These are phyloP conservation scores for Eucera pruinosa DNA, from an alignment of 2,888 invertebrate species.

Conservation along the genomic window DNA sequence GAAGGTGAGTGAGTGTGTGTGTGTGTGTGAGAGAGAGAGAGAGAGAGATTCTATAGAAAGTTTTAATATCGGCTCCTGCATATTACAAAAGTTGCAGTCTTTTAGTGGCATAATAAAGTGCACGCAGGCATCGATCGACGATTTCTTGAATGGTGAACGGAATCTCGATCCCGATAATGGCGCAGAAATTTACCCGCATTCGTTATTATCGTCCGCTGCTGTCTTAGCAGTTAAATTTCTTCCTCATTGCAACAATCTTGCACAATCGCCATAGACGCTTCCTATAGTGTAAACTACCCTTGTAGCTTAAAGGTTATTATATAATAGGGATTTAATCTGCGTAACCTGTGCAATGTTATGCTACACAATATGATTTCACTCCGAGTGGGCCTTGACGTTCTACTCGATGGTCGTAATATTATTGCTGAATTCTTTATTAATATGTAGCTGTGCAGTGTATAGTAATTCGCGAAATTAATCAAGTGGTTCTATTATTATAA, in stretches of 20 bases:
- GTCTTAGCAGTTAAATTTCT: slow-evolving; percentile 19
- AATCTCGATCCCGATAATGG: slow-evolving; percentile 12
- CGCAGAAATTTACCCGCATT: background rate
- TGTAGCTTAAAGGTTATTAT: slow-evolving; percentile 20
- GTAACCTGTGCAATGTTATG: too few relatives aligned
- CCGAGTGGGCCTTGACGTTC: too few relatives aligned
- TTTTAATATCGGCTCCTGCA: slow-evolving; percentile 45
- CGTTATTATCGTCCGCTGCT: slow-evolving; percentile 6
- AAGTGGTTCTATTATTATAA: too few relatives aligned
- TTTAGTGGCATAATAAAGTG: slow-evolving; percentile 32
- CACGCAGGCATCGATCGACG: slow-evolving; percentile 28
- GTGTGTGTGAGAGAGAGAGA: too few relatives aligned
- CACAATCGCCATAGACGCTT: background rate
- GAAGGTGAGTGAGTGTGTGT: too few relatives aligned
- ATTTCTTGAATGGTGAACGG: slow-evolving; percentile 20
- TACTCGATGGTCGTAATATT: too few relatives aligned
- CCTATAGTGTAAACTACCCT: slow-evolving; percentile 8
- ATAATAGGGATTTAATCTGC: slow-evolving; percentile 7
- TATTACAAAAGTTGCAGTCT: slow-evolving; percentile 42
- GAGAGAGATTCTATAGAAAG: slow-evolving; percentile 43
- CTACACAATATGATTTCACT: too few relatives aligned
- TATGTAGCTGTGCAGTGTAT: too few relatives aligned
- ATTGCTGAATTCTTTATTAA: too few relatives aligned
- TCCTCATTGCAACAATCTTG: slow-evolving; percentile 6
- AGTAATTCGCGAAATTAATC: too few relatives aligned